Conservation (phyloP, 2,888 invertebrate genomes). For the Lumbricus terrestris region DNA sequence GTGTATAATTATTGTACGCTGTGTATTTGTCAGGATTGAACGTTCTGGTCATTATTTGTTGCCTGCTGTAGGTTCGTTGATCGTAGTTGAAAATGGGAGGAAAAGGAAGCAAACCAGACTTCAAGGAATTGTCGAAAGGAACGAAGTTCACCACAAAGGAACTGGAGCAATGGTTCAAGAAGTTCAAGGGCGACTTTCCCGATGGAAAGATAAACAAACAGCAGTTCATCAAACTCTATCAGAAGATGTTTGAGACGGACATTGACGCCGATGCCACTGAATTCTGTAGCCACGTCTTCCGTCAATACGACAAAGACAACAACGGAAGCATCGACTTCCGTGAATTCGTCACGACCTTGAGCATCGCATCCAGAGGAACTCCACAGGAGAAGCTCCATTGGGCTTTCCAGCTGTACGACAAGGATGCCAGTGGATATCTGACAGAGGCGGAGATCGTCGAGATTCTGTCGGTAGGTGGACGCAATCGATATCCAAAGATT, state of each 20-base stretch:
- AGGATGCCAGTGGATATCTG: constrained; percentile 29
- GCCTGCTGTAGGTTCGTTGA: too few species aligned
- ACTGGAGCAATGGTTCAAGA: constrained; percentile 28
- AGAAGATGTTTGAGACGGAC: constrained; percentile 28
- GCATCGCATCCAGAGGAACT: constrained; percentile 29
- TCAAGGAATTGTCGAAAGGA: constrained; percentile 28
- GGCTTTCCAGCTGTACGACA: constrained; percentile 33
- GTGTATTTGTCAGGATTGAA: not conserved
- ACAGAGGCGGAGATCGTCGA: constrained; percentile 24
- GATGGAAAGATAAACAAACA: constrained; percentile 28
- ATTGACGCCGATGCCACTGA: not conserved
- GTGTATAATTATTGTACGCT: not conserved
- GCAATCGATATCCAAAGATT: not conserved
- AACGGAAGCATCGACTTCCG: constrained; percentile 34
- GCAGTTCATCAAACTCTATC: constrained; percentile 26
- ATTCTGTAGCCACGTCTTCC: constrained; percentile 8
- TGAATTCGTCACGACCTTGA: constrained; percentile 33
- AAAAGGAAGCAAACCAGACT: constrained; percentile 25
- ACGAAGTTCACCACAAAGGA: constrained; percentile 30
- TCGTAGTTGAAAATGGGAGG: constrained; percentile 20
- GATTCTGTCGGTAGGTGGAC: constrained; percentile 27
- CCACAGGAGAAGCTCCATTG: constrained; percentile 30
- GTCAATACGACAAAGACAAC: constrained; percentile 31
- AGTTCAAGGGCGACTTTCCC: constrained; percentile 30
- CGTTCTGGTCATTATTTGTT: not conserved